Evolutionary conservation across 2,888 invertebrate species (phyloP).

Genomic region (Euplexia lucipara): DNA sequence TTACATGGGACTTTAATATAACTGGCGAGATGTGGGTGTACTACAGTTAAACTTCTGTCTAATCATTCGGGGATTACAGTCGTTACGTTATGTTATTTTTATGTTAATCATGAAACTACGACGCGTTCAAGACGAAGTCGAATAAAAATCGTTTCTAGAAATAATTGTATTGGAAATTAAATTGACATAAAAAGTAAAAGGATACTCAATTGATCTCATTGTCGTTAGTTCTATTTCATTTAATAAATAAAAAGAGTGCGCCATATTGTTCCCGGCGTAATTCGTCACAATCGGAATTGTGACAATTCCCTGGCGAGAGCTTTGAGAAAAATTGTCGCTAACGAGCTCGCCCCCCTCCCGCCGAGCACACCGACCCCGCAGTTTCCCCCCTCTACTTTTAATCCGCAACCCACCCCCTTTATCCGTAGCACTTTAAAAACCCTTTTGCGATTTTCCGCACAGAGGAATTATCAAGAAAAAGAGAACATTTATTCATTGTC

Average conservation of each 20-base stretch:
- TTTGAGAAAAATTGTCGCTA: slow-evolving; percentile 90
- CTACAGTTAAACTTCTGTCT: too few species aligned
- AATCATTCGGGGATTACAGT: too few species aligned
- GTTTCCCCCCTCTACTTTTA: slow-evolving; percentile 78
- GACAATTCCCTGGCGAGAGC: slow-evolving; percentile 87
- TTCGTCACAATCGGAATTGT: slow-evolving; percentile 90
- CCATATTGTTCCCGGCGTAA: slow-evolving; percentile 83
- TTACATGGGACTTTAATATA: too few species aligned
- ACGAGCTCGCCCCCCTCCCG: slow-evolving; percentile 82
- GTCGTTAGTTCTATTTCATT: slow-evolving; percentile 75
- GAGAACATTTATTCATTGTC: slow-evolving; percentile 80
- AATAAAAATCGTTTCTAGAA: slow-evolving; percentile 8
- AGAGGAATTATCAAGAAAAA: slow-evolving; percentile 85
- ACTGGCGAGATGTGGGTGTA: too few species aligned
- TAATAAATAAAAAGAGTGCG: slow-evolving; percentile 76
- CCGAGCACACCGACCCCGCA: slow-evolving; percentile 56
- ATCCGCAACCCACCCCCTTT: slow-evolving; percentile 80
- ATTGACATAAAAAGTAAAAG: slow-evolving; percentile 10
- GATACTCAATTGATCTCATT: slow-evolving; percentile 52
- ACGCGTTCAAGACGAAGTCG: not conserved
- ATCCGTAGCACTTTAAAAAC: slow-evolving; percentile 88
- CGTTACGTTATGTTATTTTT: too few species aligned
- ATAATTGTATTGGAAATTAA: slow-evolving; percentile 24
- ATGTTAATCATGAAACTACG: not conserved
- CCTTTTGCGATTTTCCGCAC: slow-evolving; percentile 88